These are phyloP conservation scores for Cepaea hortensis DNA, from an alignment of 2,888 invertebrate species.

Conservation along the genomic window DNA sequence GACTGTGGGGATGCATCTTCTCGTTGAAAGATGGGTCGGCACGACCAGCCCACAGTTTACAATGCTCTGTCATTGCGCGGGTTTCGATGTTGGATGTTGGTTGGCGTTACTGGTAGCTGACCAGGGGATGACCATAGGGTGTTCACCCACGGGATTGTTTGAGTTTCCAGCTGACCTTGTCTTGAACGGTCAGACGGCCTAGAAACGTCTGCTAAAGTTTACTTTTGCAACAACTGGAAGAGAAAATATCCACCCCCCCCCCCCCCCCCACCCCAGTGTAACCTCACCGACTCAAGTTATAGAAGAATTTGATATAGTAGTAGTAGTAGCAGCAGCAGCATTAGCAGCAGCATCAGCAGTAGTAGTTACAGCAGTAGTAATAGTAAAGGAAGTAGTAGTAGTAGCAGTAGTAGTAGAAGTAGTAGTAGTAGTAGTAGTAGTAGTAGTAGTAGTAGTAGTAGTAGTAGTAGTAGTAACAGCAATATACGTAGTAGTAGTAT, in stretches of 20 bases:
- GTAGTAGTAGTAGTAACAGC: slow-evolving; percentile 23
- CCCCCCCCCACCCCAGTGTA: too few species aligned
- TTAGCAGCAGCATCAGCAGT: slow-evolving; percentile 17
- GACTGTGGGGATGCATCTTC: neutral
- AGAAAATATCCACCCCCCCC: too few species aligned
- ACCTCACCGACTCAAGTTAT: neutral
- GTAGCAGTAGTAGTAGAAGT: slow-evolving; percentile 34
- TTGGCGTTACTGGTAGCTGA: neutral
- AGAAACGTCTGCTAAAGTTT: too few species aligned
- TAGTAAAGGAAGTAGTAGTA: neutral
- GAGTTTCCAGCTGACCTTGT: slow-evolving; percentile 16
- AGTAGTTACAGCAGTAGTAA: too few species aligned
- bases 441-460: slow-evolving; percentile 29
- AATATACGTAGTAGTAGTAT: neutral
- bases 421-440: slow-evolving; percentile 24
- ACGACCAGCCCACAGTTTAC: neutral
- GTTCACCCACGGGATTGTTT: neutral
- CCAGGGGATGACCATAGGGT: neutral
- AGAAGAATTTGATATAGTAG: slow-evolving; percentile 33
- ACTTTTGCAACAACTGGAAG: too few species aligned
- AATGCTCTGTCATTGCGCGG: slow-evolving; percentile 13
- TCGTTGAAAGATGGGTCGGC: neutral
- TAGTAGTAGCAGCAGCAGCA: slow-evolving; percentile 33
- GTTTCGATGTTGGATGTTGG: neutral
- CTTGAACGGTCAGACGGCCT: neutral